Evolutionary conservation across 1,140 invertebrate species (phyloP), one percentile per base, ranked within the genome.

Genomic region (Formica exsecta): DNA sequence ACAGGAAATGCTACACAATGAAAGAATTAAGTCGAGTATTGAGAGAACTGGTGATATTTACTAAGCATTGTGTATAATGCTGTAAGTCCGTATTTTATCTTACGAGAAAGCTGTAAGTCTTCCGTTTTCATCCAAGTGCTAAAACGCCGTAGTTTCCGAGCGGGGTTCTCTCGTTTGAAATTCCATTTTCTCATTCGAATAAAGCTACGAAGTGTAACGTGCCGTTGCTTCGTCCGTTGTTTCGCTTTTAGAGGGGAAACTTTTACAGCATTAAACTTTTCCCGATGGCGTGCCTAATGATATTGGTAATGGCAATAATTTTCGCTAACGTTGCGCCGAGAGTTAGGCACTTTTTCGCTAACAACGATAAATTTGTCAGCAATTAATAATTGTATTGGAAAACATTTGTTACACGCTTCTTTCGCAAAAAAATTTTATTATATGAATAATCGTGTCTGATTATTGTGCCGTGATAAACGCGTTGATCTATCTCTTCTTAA

Each of bases 171-270:
- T 83, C 79, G 79, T 83, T 83, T 83, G 79, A 83, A 83, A 83
- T 83, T 83, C 68, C 79, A 83, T 83, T 83, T 83, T 83, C 79
- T 83, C 66, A 83, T 83, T 73, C 79, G 79, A 83, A 74, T 44
- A n/a, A 83, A 61, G 25, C 57, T 83, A 13, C 79, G 48, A 41
- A n/a, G 77, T 64, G 65, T 65, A 38, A 57, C 64, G 48, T 41
- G 41, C 64, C 36, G 22, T 51, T 25, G 19, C 74, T 51, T 25
- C n/a, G 44, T 11, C 9, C 48, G n/a, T 83, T 61, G 29, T 61
- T 73, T 74, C 79, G 38, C 32, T 36, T 36, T 32, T 51, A 19
- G 4, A 51, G 3, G n/a, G 32, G 25, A 1, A 73, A 83, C 38
- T 83, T 83, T 83, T 48, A 83, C 61, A 36, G 25, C 68, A 74